These are phyloP conservation scores for Arge pagana DNA, from an alignment of 2,888 invertebrate species.

Conservation along the genomic window DNA sequence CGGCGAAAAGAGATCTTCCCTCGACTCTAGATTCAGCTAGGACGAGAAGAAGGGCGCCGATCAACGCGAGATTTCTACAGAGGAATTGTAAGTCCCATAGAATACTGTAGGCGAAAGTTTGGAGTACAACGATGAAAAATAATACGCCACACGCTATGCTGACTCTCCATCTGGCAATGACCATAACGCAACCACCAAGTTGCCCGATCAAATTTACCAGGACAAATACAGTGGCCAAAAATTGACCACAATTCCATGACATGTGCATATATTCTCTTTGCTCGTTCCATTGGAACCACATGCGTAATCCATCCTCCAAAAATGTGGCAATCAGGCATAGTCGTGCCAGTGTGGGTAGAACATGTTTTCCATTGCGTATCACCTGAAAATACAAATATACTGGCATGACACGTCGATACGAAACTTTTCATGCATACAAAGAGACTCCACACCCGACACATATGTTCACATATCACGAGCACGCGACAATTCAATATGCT, in stretches of 20 bases:
- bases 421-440: no score
- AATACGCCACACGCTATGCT: constrained; percentile 89
- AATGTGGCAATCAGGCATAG: constrained; percentile 98
- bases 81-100: constrained; percentile 98
- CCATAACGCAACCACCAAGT: constrained; percentile 95
- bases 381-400: constrained; percentile 66
- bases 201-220: constrained; percentile 95
- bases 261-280: constrained; percentile 97
- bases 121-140: constrained; percentile 94
- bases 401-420: constrained; percentile 1
- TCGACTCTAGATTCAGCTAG: constrained; percentile 95
- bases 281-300: constrained; percentile 99
- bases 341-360: constrained; percentile 94
- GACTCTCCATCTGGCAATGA: constrained; percentile 89
- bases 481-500: no score
- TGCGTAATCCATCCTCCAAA: constrained; percentile 97
- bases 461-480: no score
- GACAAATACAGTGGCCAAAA: constrained; percentile 94
- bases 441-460: no score
- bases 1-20: constrained; percentile 94
- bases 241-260: constrained; percentile 95
- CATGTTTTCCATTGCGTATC: constrained; percentile 86
- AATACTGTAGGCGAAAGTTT: constrained; percentile 96
- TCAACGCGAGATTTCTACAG: constrained; percentile 92
- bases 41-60: constrained; percentile 94